Percentiles rank a stretch among this genome's conserved stretches.
These are phyloP conservation scores for Pocota personata DNA, from an alignment of 2,888 invertebrate genomes.

Conservation along the genomic window DNA sequence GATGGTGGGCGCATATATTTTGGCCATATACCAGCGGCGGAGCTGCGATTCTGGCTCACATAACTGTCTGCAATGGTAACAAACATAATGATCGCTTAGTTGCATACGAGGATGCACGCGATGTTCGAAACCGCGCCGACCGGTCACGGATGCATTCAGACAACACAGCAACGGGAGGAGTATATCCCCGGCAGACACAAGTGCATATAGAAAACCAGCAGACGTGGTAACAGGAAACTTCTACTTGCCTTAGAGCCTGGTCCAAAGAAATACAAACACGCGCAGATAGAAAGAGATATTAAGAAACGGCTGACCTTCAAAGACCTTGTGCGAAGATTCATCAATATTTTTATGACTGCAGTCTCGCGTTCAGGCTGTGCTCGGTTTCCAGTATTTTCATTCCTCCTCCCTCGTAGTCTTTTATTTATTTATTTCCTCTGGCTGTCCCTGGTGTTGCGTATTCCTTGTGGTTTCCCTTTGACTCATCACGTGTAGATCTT, in stretches of 20 bases:
- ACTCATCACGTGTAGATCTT: slow-evolving; percentile 37
- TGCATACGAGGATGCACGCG: slow-evolving; percentile 19
- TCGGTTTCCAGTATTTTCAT: slow-evolving; percentile 1
- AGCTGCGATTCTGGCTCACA: background rate
- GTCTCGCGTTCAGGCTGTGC: slow-evolving; percentile 11
- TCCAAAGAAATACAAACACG: background rate
- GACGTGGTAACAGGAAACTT: slow-evolving; percentile 17
- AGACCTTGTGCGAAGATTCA: slow-evolving; percentile 75
- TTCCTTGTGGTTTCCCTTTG: slow-evolving; percentile 19
- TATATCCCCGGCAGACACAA: background rate
- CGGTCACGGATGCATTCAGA: background rate
- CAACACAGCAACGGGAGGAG: background rate
- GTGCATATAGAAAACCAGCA: background rate
- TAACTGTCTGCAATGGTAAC: slow-evolving; percentile 31
- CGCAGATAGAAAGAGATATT: background rate
- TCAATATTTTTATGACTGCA: slow-evolving; percentile 68
- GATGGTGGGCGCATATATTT: slow-evolving; percentile 9
- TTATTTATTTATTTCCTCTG: background rate
- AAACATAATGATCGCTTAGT: slow-evolving; percentile 19
- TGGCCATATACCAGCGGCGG: background rate
- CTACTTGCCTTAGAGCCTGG: background rate
- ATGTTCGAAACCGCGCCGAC: background rate
- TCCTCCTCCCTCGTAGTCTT: background rate
- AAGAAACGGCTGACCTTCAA: slow-evolving; percentile 71
- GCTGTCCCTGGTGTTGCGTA: background rate